phyloP scores from a whole-genome alignment of 2,113 vertebrate genomes.

The Physeter macrocephalus region DNA sequence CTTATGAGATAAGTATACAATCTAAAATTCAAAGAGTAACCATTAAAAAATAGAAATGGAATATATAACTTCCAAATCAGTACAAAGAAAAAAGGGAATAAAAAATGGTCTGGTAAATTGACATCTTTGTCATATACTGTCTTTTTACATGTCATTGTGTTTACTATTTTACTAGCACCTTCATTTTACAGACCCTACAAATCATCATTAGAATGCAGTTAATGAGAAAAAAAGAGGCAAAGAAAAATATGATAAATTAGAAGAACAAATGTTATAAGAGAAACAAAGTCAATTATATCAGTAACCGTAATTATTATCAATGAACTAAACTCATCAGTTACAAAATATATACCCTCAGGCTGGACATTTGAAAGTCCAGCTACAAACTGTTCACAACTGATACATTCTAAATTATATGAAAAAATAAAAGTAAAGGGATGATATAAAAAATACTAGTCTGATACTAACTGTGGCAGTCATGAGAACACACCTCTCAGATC shows the following conservation, averaged over 20 bases:
- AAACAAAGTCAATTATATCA: background rate
- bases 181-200: background rate
- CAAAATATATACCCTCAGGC: background rate
- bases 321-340: background rate
- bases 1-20: background rate
- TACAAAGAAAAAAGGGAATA: background rate
- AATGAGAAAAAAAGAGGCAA: background rate
- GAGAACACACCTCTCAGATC: background rate
- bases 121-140: background rate
- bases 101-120: background rate
- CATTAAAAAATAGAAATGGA: background rate
- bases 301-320: background rate
- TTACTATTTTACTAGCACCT: background rate
- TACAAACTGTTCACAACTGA: background rate
- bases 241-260: background rate
- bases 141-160: background rate
- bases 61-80: background rate
- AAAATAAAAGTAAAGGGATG: background rate
- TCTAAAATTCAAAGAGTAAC: constrained; percentile 5
- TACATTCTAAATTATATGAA: background rate
- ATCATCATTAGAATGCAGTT: background rate
- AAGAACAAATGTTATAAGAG: background rate
- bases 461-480: background rate
- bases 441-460: background rate
- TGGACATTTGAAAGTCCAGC: background rate